Percentiles rank a stretch among this genome's conserved stretches.
Conservation (phyloP, 2,888 invertebrate genomes). For the Taphrorychus bicolor region DNA sequence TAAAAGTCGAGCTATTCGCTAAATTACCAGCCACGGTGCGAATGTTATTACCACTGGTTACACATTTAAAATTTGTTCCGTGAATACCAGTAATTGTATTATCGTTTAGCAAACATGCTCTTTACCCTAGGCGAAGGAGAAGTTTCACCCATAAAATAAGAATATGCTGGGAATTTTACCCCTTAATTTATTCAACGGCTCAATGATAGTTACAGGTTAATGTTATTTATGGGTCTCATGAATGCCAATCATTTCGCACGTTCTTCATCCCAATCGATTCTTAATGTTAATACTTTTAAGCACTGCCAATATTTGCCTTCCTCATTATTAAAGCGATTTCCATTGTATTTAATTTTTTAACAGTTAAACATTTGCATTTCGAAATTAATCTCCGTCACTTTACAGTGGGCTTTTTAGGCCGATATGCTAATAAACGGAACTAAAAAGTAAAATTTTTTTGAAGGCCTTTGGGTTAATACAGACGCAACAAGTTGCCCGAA, state of each 20-base stretch:
- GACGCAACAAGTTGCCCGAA: constrained; percentile 16
- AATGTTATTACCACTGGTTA: constrained; percentile 3
- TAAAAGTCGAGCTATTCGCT: constrained; percentile 10
- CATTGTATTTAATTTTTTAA: not conserved
- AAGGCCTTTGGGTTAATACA: constrained; percentile 27
- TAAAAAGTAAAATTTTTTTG: constrained; percentile 8
- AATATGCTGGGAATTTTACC: not conserved
- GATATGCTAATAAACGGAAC: not conserved
- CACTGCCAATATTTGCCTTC: constrained; percentile 2
- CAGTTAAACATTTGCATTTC: constrained; percentile 7
- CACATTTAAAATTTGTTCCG: constrained; percentile 20
- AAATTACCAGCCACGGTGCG: constrained; percentile 10
- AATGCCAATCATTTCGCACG: not conserved
- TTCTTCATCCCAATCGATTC: constrained; percentile 4
- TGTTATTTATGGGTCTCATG: not conserved
- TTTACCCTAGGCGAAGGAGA: not conserved
- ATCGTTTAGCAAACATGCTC: constrained; percentile 1
- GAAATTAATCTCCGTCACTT: not conserved
- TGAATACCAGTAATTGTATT: constrained; percentile 16
- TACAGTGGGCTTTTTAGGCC: not conserved
- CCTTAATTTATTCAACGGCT: not conserved
- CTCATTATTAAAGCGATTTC: constrained; percentile 4
- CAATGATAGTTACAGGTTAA: constrained; percentile 1
- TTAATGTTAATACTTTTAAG: not conserved
- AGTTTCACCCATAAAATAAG: not conserved